These are phyloP conservation scores for Didymodactylos carnosus DNA, from an alignment of 2,888 invertebrate genomes.

Conservation along the genomic window DNA sequence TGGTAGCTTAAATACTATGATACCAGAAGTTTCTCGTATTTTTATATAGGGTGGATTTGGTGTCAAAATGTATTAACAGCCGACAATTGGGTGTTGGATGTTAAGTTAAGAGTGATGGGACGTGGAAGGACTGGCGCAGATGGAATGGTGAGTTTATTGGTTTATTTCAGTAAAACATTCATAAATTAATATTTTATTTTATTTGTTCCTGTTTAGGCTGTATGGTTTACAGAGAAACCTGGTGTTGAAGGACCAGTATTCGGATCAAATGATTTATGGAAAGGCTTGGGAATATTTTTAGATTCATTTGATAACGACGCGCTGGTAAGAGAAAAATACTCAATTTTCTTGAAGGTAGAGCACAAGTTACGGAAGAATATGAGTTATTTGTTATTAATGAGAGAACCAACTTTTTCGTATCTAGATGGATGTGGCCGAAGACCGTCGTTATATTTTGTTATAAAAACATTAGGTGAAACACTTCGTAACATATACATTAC, in stretches of 20 bases:
- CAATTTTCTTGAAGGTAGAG: no score
- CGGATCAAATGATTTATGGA: slow-evolving; percentile 89
- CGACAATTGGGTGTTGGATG: slow-evolving; percentile 86
- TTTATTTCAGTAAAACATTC: neutral
- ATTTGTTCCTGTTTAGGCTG: slow-evolving; percentile 43
- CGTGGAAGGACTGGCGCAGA: slow-evolving; percentile 90
- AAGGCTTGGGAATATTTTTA: slow-evolving; percentile 76
- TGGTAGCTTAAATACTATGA: neutral
- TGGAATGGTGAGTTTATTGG: slow-evolving; percentile 53
- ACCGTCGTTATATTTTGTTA: no score
- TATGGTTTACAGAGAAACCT: slow-evolving; percentile 66
- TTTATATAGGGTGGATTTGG: slow-evolving; percentile 55
- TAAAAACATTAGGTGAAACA: no score
- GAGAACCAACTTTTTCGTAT: no score
- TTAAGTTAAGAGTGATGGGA: slow-evolving; percentile 78
- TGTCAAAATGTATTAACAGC: slow-evolving; percentile 60
- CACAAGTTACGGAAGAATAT: no score
- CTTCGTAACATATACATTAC: no score
- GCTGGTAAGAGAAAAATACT: no score
- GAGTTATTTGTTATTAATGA: no score
- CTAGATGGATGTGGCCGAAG: no score
- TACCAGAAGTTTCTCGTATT: neutral
- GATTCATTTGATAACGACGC: slow-evolving; percentile 98
- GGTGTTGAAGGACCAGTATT: slow-evolving; percentile 86
- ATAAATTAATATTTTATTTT: neutral